Evolutionary conservation across 2,888 invertebrate species (phyloP).

Genomic region (Pyrgus malvae): DNA sequence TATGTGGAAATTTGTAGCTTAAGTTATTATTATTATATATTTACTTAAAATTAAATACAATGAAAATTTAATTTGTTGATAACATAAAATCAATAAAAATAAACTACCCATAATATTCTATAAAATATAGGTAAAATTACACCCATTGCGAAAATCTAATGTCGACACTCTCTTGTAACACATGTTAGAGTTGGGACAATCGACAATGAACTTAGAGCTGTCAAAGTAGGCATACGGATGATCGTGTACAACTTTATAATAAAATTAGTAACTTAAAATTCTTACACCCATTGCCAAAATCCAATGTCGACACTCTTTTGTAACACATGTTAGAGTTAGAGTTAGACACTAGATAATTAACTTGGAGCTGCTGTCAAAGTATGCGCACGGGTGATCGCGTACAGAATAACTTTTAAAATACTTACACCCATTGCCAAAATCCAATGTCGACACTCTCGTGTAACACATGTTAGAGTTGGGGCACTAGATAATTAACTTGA

Average conservation of each 20-base stretch:
- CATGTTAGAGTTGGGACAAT: conserved; percentile 89
- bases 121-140: too few relatives aligned
- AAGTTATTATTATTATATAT: too few relatives aligned
- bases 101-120: too few relatives aligned
- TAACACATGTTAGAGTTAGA: conserved; percentile 90
- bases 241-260: too few relatives aligned
- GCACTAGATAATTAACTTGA: conserved; percentile 84
- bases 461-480: conserved; percentile 90
- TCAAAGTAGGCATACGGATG: too few relatives aligned
- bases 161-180: conserved; percentile 87
- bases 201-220: conserved; percentile 78
- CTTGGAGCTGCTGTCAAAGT: conserved; percentile 84
- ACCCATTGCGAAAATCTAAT: conserved; percentile 79
- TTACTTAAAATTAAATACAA: too few relatives aligned
- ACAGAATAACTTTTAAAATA: not conserved
- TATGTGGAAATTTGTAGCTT: too few relatives aligned
- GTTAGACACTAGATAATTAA: conserved; percentile 86
- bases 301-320: conserved; percentile 83
- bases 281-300: conserved; percentile 83
- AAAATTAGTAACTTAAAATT: not conserved
- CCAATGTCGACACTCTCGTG: conserved; percentile 83
- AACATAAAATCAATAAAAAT: too few relatives aligned
- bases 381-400: too few relatives aligned
- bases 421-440: conserved; percentile 83
- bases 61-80: too few relatives aligned